These are phyloP conservation scores for Lampropteryx suffumata DNA, from an alignment of 2,888 invertebrate species.

Conservation along the genomic window DNA sequence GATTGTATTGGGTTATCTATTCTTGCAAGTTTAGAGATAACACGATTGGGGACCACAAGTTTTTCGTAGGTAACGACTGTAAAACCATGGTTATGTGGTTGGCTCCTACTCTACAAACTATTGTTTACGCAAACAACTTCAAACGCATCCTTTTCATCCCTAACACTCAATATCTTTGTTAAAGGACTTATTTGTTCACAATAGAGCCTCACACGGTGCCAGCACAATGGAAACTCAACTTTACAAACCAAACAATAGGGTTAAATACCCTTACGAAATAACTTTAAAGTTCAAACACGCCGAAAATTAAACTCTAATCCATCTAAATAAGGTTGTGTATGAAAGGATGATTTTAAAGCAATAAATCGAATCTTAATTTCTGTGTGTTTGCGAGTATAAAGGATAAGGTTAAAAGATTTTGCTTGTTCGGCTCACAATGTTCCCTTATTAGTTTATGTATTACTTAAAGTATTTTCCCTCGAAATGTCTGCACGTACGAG, in stretches of 20 bases:
- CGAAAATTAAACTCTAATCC: background rate
- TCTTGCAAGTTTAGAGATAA: too few relatives aligned
- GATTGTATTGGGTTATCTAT: too few relatives aligned
- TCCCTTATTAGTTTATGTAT: too few relatives aligned
- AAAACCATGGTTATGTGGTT: background rate
- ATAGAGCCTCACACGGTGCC: constrained; percentile 1
- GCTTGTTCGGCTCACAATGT: background rate
- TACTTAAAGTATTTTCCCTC: too few relatives aligned
- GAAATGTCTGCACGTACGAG: too few relatives aligned
- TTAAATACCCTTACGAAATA: background rate
- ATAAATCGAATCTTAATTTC: background rate
- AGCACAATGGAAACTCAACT: constrained; percentile 5
- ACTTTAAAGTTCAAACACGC: background rate
- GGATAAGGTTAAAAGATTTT: background rate
- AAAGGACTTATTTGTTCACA: constrained; percentile 19
- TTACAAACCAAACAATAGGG: background rate
- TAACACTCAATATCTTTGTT: constrained; percentile 33
- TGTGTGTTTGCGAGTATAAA: constrained; percentile 10
- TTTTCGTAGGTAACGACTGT: too few relatives aligned
- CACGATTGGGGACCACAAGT: too few relatives aligned
- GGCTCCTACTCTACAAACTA: constrained; percentile 25
- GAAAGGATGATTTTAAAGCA: background rate
- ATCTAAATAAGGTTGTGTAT: background rate
- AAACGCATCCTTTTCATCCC: constrained; percentile 23
- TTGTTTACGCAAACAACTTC: constrained; percentile 23